These are phyloP conservation scores for Dreissena rostriformis DNA, from an alignment of 1,140 invertebrate species.

Conservation along the genomic window DNA sequence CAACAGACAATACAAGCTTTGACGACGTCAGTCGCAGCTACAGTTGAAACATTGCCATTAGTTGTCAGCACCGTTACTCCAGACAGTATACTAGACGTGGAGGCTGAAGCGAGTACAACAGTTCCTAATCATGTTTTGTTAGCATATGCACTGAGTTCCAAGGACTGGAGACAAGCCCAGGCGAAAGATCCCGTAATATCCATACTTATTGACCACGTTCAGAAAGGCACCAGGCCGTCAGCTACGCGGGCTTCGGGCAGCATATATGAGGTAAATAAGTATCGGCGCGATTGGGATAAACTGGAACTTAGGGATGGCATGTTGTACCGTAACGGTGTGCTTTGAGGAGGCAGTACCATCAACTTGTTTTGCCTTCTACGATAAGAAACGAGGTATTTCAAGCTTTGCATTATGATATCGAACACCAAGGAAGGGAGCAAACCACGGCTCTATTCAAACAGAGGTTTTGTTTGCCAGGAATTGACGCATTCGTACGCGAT, in stretches of 20 bases:
- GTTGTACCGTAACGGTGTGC: not conserved
- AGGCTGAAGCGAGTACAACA: not conserved
- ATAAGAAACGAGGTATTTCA: conserved; percentile 10
- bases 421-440: conserved; percentile 31
- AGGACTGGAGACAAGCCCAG: conserved; percentile 20
- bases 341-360: not conserved
- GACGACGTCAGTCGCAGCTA: not conserved
- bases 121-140: not conserved
- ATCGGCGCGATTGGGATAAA: conserved; percentile 16
- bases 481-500: conserved; percentile 21
- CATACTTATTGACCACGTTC: not conserved
- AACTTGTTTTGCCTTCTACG: conserved; percentile 18
- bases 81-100: not conserved
- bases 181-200: not conserved
- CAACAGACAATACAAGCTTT: not conserved
- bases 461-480: conserved; percentile 46
- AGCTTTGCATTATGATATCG: conserved; percentile 27
- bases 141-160: not conserved
- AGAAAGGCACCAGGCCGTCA: conserved; percentile 5
- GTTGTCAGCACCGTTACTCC: not conserved
- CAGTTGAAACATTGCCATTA: not conserved
- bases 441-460: conserved; percentile 20
- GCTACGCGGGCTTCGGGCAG: not conserved
- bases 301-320: conserved; percentile 10
- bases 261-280: not conserved